Base-by-base conservation (phyloP, 1,140 invertebrate species). In the Papilio dardanus region DNA sequence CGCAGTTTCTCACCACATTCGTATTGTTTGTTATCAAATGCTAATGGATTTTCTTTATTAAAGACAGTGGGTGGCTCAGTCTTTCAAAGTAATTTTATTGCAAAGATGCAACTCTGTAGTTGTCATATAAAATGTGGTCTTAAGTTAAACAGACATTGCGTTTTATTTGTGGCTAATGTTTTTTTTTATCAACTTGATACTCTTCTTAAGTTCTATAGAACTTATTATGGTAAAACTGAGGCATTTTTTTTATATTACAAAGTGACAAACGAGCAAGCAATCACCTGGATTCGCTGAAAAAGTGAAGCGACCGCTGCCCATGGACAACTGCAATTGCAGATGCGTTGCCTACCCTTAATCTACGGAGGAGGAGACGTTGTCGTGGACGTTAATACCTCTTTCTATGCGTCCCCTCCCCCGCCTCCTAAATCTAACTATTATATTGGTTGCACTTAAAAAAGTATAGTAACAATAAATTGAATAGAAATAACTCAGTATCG, bases 1-100 rank as follows among this genome's bases (percentile, higher is more conserved):
- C 68, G 71, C 75, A 77, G 79, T 86, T 82, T 87, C 83, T 85
- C 83, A 86, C 77, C 76, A 73, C 62, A 65, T 66, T 40, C 35
- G 73, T 76, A 75, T 75, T 78, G 77, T 82, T 82, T 82, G 35
- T 81, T 76, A 77, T 82, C 71, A 77, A 78, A 82, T 82, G 80
- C 77, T 78, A 81, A 85, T 83, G 30, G 40, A 6, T 7, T 24
- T 62, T 62, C 16, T 62, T 28, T 28, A 62, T 21, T 8, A 54
- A 24, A 62, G 24, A 5, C 10, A 12, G 54, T 62, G 54, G 54
- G 21, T 62, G 50, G 50, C 12, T 54, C 19, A 54, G 16, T 10
- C n/a, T 46, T 19, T 19, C 42, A 46, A 46, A 46, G 42, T 19
- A n/a, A 0, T 6, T 46, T 46, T 46, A 46, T 46, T 46, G 42